Evolutionary conservation across 2,888 invertebrate species (phyloP).

Genomic region (Hydrotaea diabolus): DNA sequence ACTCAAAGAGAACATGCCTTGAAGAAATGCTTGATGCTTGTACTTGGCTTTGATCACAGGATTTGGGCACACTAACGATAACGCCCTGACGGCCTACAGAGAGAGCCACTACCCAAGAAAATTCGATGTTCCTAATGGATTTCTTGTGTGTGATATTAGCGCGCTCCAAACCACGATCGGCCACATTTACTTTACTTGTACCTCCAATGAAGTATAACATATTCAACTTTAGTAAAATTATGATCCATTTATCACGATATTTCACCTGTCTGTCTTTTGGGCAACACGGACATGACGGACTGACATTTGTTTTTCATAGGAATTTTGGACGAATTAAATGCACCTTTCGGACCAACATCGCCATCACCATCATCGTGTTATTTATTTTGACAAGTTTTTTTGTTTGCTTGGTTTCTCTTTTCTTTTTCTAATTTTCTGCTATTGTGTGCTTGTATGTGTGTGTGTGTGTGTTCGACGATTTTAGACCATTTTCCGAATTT

Average conservation of each 20-base stretch:
- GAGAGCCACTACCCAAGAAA: too few relatives aligned
- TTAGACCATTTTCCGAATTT: slow-evolving; percentile 35
- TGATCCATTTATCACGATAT: slow-evolving; percentile 14
- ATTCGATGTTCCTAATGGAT: too few relatives aligned
- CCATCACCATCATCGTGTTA: slow-evolving; percentile 30
- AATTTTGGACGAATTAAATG: slow-evolving; percentile 2
- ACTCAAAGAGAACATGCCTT: too few relatives aligned
- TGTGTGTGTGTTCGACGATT: slow-evolving; percentile 5
- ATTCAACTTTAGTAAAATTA: too few relatives aligned
- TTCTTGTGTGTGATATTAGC: too few relatives aligned
- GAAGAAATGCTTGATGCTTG: too few relatives aligned
- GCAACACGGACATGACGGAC: background rate
- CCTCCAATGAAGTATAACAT: too few relatives aligned
- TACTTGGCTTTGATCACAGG: too few relatives aligned
- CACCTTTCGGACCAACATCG: slow-evolving; percentile 13
- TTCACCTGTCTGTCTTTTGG: background rate
- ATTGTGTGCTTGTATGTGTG: slow-evolving; percentile 30
- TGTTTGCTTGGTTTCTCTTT: slow-evolving; percentile 17
- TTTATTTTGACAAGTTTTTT: slow-evolving; percentile 35
- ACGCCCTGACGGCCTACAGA: too few relatives aligned
- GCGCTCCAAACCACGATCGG: too few relatives aligned
- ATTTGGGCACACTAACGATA: too few relatives aligned
- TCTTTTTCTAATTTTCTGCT: background rate
- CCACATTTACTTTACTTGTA: too few relatives aligned
- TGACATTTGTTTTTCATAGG: slow-evolving; percentile 20